Conservation (phyloP, 2,113 vertebrate species). For the Hyla sarda region DNA sequence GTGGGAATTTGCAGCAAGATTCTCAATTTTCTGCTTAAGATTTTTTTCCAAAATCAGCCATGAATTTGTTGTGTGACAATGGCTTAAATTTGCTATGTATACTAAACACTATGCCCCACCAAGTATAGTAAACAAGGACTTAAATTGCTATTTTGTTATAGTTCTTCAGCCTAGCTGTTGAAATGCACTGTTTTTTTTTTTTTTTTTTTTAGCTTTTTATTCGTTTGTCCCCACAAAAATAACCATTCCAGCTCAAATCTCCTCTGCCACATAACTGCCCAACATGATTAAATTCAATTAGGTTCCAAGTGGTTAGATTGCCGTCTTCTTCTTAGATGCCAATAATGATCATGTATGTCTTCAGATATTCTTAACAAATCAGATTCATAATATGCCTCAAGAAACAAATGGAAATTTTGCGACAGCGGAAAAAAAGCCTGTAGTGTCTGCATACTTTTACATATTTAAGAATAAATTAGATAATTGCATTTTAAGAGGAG, state of each 20-base stretch:
- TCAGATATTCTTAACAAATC: conserved; percentile 59
- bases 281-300: conserved; percentile 58
- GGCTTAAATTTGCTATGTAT: too few species aligned
- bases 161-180: neutral
- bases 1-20: too few species aligned
- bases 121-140: too few species aligned
- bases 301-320: conserved; percentile 51
- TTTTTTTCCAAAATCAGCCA: too few species aligned
- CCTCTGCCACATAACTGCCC: conserved; percentile 41
- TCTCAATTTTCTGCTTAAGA: too few species aligned
- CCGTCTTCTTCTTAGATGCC: conserved; percentile 51
- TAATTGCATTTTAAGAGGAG: conserved; percentile 30
- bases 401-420: conserved; percentile 54
- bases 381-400: conserved; percentile 57
- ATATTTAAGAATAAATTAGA: conserved; percentile 55
- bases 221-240: conserved; percentile 14
- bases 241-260: conserved; percentile 27
- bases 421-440: conserved; percentile 38
- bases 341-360: conserved; percentile 58
- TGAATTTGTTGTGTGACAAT: neutral
- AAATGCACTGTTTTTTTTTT: neutral
- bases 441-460: conserved; percentile 50
- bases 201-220: neutral
- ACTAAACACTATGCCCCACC: too few species aligned
- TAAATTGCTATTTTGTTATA: neutral